These are phyloP conservation scores for Campopleginae sp. DNA, from an alignment of 2,888 invertebrate species.

Conservation along the genomic window DNA sequence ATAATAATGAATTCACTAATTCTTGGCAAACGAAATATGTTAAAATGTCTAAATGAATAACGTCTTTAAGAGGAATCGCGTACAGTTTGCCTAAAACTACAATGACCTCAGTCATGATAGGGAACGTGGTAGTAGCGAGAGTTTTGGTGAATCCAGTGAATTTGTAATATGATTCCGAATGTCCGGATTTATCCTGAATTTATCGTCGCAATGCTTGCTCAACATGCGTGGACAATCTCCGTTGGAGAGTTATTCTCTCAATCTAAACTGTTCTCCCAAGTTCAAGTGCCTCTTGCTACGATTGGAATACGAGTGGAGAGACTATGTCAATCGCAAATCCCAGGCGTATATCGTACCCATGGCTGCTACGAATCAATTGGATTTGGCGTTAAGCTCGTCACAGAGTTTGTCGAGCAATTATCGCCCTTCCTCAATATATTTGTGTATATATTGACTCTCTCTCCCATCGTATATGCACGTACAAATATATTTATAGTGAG, in stretches of 20 bases:
- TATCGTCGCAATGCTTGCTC: neutral
- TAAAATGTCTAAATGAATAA: neutral
- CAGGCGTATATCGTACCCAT: conserved; percentile 23
- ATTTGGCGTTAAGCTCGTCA: conserved; percentile 58
- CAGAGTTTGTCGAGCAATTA: conserved; percentile 64
- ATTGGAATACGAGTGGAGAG: conserved; percentile 35
- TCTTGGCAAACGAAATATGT: too few species aligned
- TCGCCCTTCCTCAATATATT: conserved; percentile 29
- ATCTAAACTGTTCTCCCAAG: conserved; percentile 24
- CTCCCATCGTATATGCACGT: neutral
- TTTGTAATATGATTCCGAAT: neutral
- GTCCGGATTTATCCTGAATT: neutral
- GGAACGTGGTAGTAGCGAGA: neutral
- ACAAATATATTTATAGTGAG: conserved; percentile 4
- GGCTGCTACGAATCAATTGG: conserved; percentile 52
- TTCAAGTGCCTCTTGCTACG: conserved; percentile 32
- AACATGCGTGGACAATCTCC: conserved; percentile 21
- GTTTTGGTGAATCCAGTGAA: neutral
- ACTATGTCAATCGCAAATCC: conserved; percentile 53
- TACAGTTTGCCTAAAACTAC: neutral
- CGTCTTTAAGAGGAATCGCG: neutral
- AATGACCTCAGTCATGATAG: neutral
- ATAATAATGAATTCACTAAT: too few species aligned
- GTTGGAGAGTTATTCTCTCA: conserved; percentile 25
- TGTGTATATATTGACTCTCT: neutral